These are phyloP conservation scores for Linhomoeus sp. DNA, from an alignment of 2,888 invertebrate genomes.

Conservation along the genomic window DNA sequence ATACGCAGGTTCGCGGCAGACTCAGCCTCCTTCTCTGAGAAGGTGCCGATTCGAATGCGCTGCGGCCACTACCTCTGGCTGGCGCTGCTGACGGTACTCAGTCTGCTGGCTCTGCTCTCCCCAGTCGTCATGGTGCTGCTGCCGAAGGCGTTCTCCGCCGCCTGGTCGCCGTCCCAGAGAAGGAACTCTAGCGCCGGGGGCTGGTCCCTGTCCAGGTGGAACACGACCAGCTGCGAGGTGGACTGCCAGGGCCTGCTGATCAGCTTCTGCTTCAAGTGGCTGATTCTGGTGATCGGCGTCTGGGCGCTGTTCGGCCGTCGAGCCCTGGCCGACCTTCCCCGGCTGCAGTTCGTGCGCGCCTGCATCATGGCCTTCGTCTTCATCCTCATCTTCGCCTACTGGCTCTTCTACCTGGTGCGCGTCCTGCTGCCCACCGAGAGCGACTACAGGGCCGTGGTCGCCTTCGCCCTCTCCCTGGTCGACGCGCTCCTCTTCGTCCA, in stretches of 20 bases:
- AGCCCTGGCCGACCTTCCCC: constrained; percentile 58
- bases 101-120: constrained; percentile 63
- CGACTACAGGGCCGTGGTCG: constrained; percentile 43
- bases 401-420: constrained; percentile 92
- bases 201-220: constrained; percentile 1
- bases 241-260: constrained; percentile 63
- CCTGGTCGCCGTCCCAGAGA: constrained; percentile 41
- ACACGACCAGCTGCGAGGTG: constrained; percentile 44
- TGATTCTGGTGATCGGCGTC: constrained; percentile 64
- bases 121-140: constrained; percentile 83
- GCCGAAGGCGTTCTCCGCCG: constrained; percentile 46
- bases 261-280: constrained; percentile 69
- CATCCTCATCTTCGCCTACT: constrained; percentile 81
- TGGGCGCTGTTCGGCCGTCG: constrained; percentile 78
- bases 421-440: constrained; percentile 30
- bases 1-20: background rate
- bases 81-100: constrained; percentile 53
- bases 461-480: constrained; percentile 72
- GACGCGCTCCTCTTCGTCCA: constrained; percentile 81
- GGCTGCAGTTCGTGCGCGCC: constrained; percentile 72
- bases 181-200: constrained; percentile 29
- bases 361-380: constrained; percentile 67
- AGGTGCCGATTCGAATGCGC: constrained; percentile 9
- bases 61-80: constrained; percentile 67
- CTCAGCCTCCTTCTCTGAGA: background rate